Percentiles rank a stretch among this genome's conserved stretches.
phyloP scores from a whole-genome alignment of 2,888 invertebrate genomes.

The Leptogaster cylindrica region DNA sequence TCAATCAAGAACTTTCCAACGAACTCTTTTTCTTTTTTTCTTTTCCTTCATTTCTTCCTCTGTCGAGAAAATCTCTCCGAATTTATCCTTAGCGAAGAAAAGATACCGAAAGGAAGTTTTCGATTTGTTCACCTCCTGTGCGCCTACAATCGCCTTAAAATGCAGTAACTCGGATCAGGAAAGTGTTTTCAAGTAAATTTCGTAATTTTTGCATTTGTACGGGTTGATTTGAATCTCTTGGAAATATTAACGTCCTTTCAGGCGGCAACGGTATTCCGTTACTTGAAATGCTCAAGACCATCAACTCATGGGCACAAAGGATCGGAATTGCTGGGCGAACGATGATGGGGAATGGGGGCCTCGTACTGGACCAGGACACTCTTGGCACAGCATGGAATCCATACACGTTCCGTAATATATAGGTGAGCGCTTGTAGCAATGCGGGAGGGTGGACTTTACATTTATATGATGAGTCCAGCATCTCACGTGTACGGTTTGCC shows the following conservation, averaged over 20 bases:
- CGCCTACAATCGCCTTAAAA: no score
- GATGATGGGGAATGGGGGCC: background rate
- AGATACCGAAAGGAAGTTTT: no score
- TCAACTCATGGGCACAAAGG: background rate
- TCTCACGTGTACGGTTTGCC: conserved; percentile 46
- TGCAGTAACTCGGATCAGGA: no score
- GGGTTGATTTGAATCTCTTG: no score
- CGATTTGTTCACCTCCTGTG: no score
- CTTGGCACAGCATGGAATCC: conserved; percentile 30
- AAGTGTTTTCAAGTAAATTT: conserved; percentile 19
- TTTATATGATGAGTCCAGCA: conserved; percentile 38
- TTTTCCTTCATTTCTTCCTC: no score
- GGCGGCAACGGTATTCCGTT: conserved; percentile 22
- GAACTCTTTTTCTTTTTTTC: no score
- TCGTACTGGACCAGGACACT: conserved; percentile 21
- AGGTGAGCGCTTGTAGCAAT: conserved; percentile 39
- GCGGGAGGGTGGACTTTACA: conserved; percentile 41
- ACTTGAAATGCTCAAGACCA: conserved; percentile 37
- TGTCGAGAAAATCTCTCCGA: no score
- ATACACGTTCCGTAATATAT: conserved; percentile 30
- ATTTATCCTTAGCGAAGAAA: no score
- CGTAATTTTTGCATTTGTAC: conserved; percentile 37
- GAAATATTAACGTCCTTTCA: no score
- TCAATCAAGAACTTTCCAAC: no score
- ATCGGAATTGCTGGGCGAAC: background rate